Evolutionary conservation across 2,888 invertebrate species (phyloP), one percentile per base, ranked within the genome.

Genomic region (Sarcophaga variegata): DNA sequence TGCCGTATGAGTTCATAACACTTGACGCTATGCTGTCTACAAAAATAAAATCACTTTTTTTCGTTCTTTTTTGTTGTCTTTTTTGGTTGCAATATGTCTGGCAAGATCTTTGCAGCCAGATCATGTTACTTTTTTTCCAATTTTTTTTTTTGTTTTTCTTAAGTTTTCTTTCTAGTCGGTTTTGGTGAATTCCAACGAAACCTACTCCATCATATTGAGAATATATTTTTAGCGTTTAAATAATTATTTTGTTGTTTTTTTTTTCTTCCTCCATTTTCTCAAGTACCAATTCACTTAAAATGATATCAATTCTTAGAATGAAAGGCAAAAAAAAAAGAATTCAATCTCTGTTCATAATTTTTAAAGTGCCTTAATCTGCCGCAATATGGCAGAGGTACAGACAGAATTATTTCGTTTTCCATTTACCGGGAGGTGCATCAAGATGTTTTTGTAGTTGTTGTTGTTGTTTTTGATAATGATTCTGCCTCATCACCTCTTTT

Each of bases 231-330:
- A 80, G 82, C 82, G 82, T 79, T 76, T 83, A 76, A 83, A 80
- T 72, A 86, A 83, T 75, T 77, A 75, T 49, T 49, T 3, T 80
- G 37, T 49, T 20, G 0, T 20, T 0, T 20, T 20, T 60, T 82
- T 49, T 71, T 75, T 74, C 12, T 59, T 60, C 3, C 66, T 49
- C 25, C 49, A 25, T 76, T 77, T 54, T 54, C 54, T 90, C 87
- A 90, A 92, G 92, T 92, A 92, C 92, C 92, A 92, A 92, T 92
- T 92, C 92, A 90, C 89, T 91, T 92, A 91, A 92, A 92, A 92
- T 92, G 92, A 92, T 92, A 92, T 92, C 91, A 92, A 90, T 92
- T 92, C 92, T 90, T 90, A 91, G 92, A 92, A 92, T 75, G 92
- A 91, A 91, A 27, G 27, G 27, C 6, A 27, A 37, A 37, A 37